Evolutionary conservation across 1,140 invertebrate genomes (phyloP).

Genomic region (Meloidogyne floridensis): DNA sequence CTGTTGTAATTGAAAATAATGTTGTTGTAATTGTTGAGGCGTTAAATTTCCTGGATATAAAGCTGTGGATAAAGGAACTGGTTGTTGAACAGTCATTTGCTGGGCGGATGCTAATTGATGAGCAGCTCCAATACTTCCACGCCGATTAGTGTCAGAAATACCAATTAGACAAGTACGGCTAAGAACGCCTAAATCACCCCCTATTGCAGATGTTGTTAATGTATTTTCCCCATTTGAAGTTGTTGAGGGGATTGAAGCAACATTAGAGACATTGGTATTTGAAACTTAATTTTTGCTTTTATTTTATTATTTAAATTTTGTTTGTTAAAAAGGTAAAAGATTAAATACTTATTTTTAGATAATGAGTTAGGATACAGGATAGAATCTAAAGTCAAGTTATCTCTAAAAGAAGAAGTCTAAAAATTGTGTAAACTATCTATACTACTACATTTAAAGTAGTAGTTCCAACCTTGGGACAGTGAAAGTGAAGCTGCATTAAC

Average conservation of each 20-base stretch:
- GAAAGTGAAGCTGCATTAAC: neutral
- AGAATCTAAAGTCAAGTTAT: neutral
- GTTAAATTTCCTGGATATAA: slow-evolving; percentile 30
- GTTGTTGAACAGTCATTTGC: slow-evolving; percentile 14
- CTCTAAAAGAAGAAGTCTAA: neutral
- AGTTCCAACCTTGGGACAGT: neutral
- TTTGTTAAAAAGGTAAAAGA: neutral
- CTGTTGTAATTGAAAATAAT: slow-evolving; percentile 29
- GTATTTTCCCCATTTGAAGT: neutral
- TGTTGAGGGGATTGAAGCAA: slow-evolving; percentile 4
- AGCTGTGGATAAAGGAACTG: neutral
- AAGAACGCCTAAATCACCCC: slow-evolving; percentile 23
- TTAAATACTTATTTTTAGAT: neutral
- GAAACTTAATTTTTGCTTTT: neutral
- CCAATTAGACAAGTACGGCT: slow-evolving; percentile 37
- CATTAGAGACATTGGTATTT: slow-evolving; percentile 7
- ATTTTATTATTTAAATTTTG: neutral
- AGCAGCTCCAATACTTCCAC: slow-evolving; percentile 18
- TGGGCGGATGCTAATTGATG: neutral
- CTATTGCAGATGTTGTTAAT: neutral
- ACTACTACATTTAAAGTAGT: neutral
- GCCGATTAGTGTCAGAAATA: slow-evolving; percentile 27
- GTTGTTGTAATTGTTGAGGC: slow-evolving; percentile 29
- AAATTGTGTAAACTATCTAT: neutral
- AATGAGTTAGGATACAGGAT: neutral